Conservation (phyloP, 2,888 invertebrate genomes). For the Heliconius sara region DNA sequence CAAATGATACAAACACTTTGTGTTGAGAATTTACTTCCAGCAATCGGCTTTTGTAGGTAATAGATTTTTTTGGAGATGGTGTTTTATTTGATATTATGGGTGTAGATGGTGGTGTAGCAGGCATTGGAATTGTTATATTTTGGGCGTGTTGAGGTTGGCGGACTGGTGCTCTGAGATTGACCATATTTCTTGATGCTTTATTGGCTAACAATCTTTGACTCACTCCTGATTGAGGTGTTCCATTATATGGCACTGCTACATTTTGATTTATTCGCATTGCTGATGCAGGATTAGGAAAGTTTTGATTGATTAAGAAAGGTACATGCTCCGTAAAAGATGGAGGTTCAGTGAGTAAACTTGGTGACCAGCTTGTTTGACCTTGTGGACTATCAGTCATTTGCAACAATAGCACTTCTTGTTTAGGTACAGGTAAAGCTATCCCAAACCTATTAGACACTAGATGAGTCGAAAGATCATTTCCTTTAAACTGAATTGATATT, state of each 20-base stretch:
- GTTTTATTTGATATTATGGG: constrained; percentile 54
- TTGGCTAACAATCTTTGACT: constrained; percentile 69
- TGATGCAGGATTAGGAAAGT: constrained; percentile 76
- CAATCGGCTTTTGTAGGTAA: constrained; percentile 81
- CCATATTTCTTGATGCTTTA: constrained; percentile 67
- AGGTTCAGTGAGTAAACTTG: constrained; percentile 59
- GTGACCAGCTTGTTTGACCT: constrained; percentile 61
- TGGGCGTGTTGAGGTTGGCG: constrained; percentile 65
- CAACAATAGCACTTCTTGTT: constrained; percentile 74
- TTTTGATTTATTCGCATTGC: constrained; percentile 74
- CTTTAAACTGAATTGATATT: constrained; percentile 77
- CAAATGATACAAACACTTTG: constrained; percentile 88
- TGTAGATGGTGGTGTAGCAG: constrained; percentile 50
- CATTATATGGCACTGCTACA: constrained; percentile 67
- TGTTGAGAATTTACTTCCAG: constrained; percentile 82
- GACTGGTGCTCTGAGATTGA: constrained; percentile 66
- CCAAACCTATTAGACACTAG: constrained; percentile 76
- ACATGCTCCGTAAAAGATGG: constrained; percentile 70
- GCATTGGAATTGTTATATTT: constrained; percentile 44
- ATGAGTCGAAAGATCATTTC: constrained; percentile 77
- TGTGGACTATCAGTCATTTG: constrained; percentile 63
- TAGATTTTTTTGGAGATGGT: constrained; percentile 71
- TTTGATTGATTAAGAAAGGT: constrained; percentile 74
- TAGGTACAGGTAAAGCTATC: constrained; percentile 70
- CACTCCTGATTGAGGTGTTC: constrained; percentile 63